phyloP scores from a whole-genome alignment of 2,797 vertebrate genomes.

The Schizopygopsis pylzovi region DNA sequence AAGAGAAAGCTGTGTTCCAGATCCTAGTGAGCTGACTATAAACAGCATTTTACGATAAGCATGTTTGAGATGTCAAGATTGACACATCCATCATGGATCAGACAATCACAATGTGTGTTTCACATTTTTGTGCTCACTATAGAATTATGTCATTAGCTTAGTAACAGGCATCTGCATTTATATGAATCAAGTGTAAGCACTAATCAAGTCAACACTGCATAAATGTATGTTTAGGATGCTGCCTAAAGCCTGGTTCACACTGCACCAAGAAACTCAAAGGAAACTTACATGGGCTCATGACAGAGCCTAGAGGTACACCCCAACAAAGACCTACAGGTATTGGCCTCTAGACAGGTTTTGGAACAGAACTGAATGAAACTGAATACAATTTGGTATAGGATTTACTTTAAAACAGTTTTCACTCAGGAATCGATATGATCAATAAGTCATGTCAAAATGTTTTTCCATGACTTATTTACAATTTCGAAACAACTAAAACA shows the following conservation, averaged over 20 bases:
- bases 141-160: background rate
- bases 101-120: background rate
- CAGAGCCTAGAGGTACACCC: constrained; percentile 4
- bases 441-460: background rate
- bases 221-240: background rate
- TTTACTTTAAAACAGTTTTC: background rate
- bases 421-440: background rate
- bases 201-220: background rate
- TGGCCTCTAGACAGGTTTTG: background rate
- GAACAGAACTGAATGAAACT: background rate
- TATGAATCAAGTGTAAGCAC: background rate
- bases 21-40: background rate
- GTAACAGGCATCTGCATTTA: background rate
- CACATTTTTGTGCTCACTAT: background rate
- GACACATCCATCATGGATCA: background rate
- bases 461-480: background rate
- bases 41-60: background rate
- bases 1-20: background rate
- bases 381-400: background rate
- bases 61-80: background rate
- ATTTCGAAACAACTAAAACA: background rate
- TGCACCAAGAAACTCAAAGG: background rate
- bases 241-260: background rate
- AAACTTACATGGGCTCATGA: background rate
- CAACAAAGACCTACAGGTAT: background rate